Base-by-base conservation (phyloP, 2,113 vertebrate species). In the Columbina picui region DNA sequence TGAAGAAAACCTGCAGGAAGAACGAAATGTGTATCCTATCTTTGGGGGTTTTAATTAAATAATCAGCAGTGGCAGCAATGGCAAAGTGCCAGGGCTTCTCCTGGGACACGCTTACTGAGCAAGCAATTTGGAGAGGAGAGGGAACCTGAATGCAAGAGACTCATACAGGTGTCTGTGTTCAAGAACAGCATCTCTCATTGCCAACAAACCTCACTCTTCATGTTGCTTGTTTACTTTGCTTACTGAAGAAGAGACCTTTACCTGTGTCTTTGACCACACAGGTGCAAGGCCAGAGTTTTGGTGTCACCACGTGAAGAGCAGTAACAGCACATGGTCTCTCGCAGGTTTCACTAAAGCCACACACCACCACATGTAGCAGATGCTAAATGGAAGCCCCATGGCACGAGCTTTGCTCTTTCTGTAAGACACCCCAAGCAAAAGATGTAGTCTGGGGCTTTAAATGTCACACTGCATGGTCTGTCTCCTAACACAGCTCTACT, bases 401-500 rank as follows among this genome's bases (percentile, higher is more conserved):
- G 65, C 55, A 52, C 22, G 36, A 70, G 32, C 38, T 59, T 93
- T 87, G 20, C 47, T 87, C 34, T 82, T 93, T 50, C 61, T 47
- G 0, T 45, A 16, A 47, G 39, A 20, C 47, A 50, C 56, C 19
- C 61, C 14, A n/a, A 52, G 53, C n/a, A 59, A 67, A 38, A 85
- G 41, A 57, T 9, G 19, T 59, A 3, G 73, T 47, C 41, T 69
- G 1, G 0, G 36, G 18, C 25, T 81, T n/a, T 32, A 75, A 63
- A 57, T 45, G 19, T 56, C 56, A 15, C 0, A 0, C 39, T 29
- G 32, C 2, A 9, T 32, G 29, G 1, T 26, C 49, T 12, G 17
- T 21, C 26, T 74, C 56, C 36, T 47, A 20, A 53, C 0, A 0
- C 22, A 47, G 38, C 36, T 2, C 67, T 68, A 4, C 38, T 2